Conservation (phyloP, 1,140 invertebrate genomes). For the Hydropsyche tenuis region DNA sequence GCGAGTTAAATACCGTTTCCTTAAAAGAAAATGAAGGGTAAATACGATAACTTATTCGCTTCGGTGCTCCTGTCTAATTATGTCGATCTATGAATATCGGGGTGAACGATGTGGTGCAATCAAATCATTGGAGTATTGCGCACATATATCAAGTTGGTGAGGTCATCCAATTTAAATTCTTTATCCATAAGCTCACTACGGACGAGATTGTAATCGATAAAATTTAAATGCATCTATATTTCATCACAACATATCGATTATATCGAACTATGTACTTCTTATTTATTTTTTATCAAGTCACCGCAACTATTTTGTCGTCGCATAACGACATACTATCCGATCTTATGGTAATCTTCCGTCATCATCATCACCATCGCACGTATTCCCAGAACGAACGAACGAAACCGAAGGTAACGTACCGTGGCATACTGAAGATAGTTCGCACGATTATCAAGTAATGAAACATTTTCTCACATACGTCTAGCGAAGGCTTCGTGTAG, state of each 20-base stretch:
- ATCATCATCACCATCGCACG: conserved; percentile 25
- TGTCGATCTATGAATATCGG: conserved; percentile 7
- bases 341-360: conserved; percentile 15
- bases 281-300: not conserved
- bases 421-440: conserved; percentile 41
- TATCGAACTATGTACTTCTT: not conserved
- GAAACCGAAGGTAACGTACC: conserved; percentile 41
- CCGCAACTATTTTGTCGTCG: conserved; percentile 2
- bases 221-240: not conserved
- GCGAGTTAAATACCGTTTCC: conserved; percentile 48
- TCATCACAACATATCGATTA: no score
- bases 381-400: conserved; percentile 26
- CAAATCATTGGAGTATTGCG: not conserved
- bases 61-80: conserved; percentile 30
- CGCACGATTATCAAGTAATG: conserved; percentile 43
- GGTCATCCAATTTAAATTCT: not conserved
- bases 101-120: conserved; percentile 25
- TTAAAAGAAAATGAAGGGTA: conserved; percentile 34
- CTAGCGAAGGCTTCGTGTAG: not conserved
- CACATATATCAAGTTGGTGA: not conserved
- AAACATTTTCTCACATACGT: conserved; percentile 40
- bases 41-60: conserved; percentile 46
- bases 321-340: conserved; percentile 13
- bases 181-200: not conserved
- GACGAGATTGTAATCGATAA: not conserved